Percentiles rank a stretch among this genome's conserved stretches.
Evolutionary conservation across 2,888 invertebrate species (phyloP).

Genomic region (Lasioglossum zephyrum): DNA sequence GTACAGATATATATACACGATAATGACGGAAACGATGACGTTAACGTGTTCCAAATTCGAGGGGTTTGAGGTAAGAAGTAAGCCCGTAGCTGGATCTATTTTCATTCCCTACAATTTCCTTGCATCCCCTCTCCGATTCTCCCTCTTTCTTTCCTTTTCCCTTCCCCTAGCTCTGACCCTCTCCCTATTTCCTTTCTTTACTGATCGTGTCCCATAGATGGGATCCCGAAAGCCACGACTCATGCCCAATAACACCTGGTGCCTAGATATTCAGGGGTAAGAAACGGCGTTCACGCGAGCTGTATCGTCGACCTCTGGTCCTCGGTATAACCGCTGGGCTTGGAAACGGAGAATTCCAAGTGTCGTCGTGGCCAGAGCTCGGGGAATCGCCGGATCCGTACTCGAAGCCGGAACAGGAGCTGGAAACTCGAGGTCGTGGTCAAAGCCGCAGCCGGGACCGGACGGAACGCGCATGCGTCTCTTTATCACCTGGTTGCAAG

Average conservation of each 20-base stretch:
- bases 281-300: neutral
- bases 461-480: slow-evolving; percentile 51
- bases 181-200: neutral
- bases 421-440: slow-evolving; percentile 74
- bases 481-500: slow-evolving; percentile 23
- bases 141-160: neutral
- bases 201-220: neutral
- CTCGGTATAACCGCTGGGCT: neutral
- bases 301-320: neutral
- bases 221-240: neutral
- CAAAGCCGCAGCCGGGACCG: slow-evolving; percentile 66
- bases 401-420: slow-evolving; percentile 41
- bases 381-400: neutral
- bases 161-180: neutral
- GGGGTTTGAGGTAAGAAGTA: neutral
- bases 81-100: slow-evolving; percentile 12
- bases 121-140: neutral
- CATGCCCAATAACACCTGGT: slow-evolving; percentile 71
- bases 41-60: neutral
- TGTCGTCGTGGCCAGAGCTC: slow-evolving; percentile 59
- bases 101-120: neutral
- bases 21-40: no score
- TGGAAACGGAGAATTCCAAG: neutral
- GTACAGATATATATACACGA: no score
- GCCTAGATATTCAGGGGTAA: slow-evolving; percentile 73